phyloP scores from a whole-genome alignment of 2,888 invertebrate species.

The Aelia acuminata region DNA sequence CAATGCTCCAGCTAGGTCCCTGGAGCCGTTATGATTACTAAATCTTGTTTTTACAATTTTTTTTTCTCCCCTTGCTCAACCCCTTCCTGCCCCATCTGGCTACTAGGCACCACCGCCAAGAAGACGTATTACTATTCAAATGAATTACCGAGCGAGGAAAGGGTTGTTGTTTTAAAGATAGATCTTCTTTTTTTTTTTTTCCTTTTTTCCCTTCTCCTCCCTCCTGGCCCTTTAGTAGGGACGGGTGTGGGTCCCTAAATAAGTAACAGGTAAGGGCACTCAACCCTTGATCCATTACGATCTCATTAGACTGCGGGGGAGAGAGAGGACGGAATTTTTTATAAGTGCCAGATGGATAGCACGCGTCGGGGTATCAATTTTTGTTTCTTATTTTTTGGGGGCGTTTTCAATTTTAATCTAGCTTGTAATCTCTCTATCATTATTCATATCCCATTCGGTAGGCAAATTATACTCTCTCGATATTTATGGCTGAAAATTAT shows the following conservation, averaged over 20 bases:
- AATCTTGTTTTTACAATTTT: constrained; percentile 46
- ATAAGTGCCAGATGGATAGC: constrained; percentile 54
- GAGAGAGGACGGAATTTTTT: constrained; percentile 48
- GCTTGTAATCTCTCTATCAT: neutral
- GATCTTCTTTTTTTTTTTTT: neutral
- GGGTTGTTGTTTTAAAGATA: constrained; percentile 52
- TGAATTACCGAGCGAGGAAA: constrained; percentile 39
- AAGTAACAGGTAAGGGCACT: constrained; percentile 56
- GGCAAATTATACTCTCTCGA: neutral
- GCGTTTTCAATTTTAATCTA: constrained; percentile 6
- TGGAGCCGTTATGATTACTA: constrained; percentile 33
- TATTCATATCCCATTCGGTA: constrained; percentile 20
- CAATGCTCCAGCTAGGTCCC: neutral
- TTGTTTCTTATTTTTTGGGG: neutral
- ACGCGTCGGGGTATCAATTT: constrained; percentile 48
- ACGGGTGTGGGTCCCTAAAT: constrained; percentile 33
- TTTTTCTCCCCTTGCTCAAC: neutral
- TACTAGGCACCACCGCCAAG: neutral
- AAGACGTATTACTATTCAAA: constrained; percentile 48
- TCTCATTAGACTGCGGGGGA: constrained; percentile 40
- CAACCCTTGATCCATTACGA: constrained; percentile 53
- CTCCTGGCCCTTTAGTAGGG: neutral
- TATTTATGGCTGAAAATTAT: constrained; percentile 2
- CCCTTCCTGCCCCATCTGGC: constrained; percentile 41
- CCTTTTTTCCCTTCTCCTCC: no score